phyloP scores from a whole-genome alignment of 2,888 invertebrate species.

The Xanthorhoe designata region DNA sequence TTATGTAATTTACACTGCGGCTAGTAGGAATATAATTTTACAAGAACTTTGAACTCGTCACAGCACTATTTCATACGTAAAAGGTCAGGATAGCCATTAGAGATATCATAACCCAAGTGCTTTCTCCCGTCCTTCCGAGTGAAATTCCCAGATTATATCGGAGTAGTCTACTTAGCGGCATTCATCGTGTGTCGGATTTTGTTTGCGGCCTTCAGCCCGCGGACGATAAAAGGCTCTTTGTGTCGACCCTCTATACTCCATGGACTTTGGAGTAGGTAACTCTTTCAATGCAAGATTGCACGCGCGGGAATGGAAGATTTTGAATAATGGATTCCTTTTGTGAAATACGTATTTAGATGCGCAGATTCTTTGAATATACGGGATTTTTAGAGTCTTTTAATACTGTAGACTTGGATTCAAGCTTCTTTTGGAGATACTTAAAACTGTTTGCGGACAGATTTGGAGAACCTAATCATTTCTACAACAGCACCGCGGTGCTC shows the following conservation, averaged over 20 bases:
- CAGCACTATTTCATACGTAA: not conserved
- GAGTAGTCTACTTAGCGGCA: conserved; percentile 63
- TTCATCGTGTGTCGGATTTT: conserved; percentile 69
- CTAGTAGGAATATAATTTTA: not conserved
- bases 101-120: conserved; percentile 25
- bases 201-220: conserved; percentile 63
- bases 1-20: too few species aligned
- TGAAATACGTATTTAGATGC: conserved; percentile 17
- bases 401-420: too few species aligned
- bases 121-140: conserved; percentile 35
- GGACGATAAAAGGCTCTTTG: conserved; percentile 78
- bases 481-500: too few species aligned
- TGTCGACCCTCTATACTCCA: conserved; percentile 55
- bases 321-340: conserved; percentile 41
- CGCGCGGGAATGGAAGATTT: conserved; percentile 42
- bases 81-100: conserved; percentile 9
- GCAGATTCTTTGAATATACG: not conserved
- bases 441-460: too few species aligned
- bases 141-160: conserved; percentile 59
- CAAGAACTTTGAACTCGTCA: not conserved
- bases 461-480: too few species aligned
- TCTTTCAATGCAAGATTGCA: conserved; percentile 71
- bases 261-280: conserved; percentile 59
- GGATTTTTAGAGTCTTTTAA: not conserved
- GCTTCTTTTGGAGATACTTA: too few species aligned